Evolutionary conservation across 23 tunicate genomes (phyloP), one percentile per base, ranked within the genome.

Genomic region (Clavelina lepadiformis): DNA sequence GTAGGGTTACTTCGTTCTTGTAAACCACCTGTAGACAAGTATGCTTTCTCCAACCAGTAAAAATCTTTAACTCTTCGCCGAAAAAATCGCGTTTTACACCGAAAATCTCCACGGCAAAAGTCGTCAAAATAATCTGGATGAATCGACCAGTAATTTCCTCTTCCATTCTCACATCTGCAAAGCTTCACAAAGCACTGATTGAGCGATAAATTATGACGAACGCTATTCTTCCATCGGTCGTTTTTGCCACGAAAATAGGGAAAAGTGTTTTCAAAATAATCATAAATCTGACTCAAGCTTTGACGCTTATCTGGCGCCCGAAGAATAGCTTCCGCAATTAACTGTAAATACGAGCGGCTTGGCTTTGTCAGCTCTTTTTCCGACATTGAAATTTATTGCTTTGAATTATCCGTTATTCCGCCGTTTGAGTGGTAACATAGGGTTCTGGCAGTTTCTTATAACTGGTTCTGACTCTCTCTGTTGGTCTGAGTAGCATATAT

Each of bases 291-390:
- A 1, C 55, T 30, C 45, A 65, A 23, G 33, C 53, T 65, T 35
- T 44, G 30, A 15, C 55, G 71, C 55, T 23, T 38, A 2, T 34
- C 29, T 38, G 44, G 22, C 6, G 33, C n/a, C 21, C 33, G 22
- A 25, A 65, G 28, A 38, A 65, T 65, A 8, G 71, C 71, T 65
- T 65, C 71, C 8, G 71, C 71, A 21, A 65, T 65, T 3, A 65
- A 28, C 22, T 24, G 30, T 19, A 65, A 23, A 56, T 65, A 65
- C 2, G 56, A 35, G 2, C 31, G 24, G 18, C 2, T 13, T 8
- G 71, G 32, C 13, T 38, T 38, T 38, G 15, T 38, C 4, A 6
- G 25, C 46, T 6, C 11, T 7, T 59, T n/a, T 4, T 23, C 11
- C 11, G 13, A n/a, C n/a, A n/a, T n/a, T n/a, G n/a, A n/a, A n/a